These are phyloP conservation scores for Meleagris gallopavo DNA, from an alignment of 2,113 vertebrate genomes.

Conservation along the genomic window DNA sequence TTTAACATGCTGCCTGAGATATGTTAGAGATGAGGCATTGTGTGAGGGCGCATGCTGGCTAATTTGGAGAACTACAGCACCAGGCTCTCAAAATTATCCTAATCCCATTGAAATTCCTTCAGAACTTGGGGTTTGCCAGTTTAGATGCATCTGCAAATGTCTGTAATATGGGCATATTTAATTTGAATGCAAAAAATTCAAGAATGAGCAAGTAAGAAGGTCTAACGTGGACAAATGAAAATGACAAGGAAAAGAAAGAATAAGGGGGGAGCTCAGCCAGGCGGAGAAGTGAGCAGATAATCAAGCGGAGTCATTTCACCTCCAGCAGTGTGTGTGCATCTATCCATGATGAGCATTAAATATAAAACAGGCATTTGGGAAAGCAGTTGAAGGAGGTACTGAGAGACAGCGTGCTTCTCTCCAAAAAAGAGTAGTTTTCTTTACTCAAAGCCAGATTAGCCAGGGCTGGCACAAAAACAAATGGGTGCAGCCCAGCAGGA, in stretches of 20 bases:
- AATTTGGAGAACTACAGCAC: fast-evolving
- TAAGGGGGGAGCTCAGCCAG: background rate
- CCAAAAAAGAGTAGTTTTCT: background rate
- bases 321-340: conserved; percentile 34
- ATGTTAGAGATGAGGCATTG: background rate
- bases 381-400: background rate
- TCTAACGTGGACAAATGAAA: background rate
- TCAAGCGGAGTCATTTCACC: conserved; percentile 40
- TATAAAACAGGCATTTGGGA: conserved; percentile 13
- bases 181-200: background rate
- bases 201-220: background rate
- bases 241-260: background rate
- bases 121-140: background rate
- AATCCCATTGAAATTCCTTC: background rate
- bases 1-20: background rate
- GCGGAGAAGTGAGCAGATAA: conserved; percentile 50
- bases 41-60: fast-evolving
- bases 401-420: background rate
- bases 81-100: background rate
- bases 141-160: background rate
- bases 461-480: background rate
- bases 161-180: background rate
- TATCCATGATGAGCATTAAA: background rate
- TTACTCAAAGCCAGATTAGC: background rate
- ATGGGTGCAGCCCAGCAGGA: background rate